Base-by-base conservation (phyloP, 2,888 invertebrate species). In the Lacanobia oleracea region DNA sequence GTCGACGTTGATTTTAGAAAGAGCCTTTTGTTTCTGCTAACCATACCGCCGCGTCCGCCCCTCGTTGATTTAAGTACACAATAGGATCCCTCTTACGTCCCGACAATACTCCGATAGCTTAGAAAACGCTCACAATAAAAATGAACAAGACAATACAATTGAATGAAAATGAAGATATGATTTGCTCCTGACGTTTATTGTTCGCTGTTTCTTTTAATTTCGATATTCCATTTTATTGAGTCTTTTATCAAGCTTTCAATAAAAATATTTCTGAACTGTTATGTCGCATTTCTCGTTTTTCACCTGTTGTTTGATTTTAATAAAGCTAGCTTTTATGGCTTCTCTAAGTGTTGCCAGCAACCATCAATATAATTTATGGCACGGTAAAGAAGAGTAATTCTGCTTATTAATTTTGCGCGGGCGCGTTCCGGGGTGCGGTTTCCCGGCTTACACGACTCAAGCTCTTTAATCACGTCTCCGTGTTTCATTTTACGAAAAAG, bases 361-460 rank as follows among this genome's bases (percentile, higher is more conserved):
- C 92, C 93, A 93, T 95, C 93, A 93, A 93, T 91, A 90, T 94
- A 91, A 94, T 95, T 95, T 95, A 95, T 92, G 92, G 87, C 90
- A 83, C 91, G 92, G 91, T 93, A 92, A 93, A 91, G 92, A 93
- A 93, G 92, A 94, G 92, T 93, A 91, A 94, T 94, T 94, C 88
- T 88, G 91, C 92, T 94, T 94, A 94, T 94, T 95, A 95, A 95
- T 95, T 94, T 94, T 89, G 86, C 88, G 88, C 89, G 90, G 90
- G 88, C 89, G 89, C 91, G 89, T 88, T 88, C 78, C 73, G 76
- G 92, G 93, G 93, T 91, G 93, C 86, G 93, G 92, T 92, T 92
- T 91, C 88, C 89, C 89, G 87, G 90, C 91, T 92, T 91, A 93
- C 92, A 92, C 91, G 93, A 91, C 89, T 91, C 75, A 77, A 81